phyloP scores from a whole-genome alignment of 92 coral and sea anemone species.

The Meandrina meandrites region DNA sequence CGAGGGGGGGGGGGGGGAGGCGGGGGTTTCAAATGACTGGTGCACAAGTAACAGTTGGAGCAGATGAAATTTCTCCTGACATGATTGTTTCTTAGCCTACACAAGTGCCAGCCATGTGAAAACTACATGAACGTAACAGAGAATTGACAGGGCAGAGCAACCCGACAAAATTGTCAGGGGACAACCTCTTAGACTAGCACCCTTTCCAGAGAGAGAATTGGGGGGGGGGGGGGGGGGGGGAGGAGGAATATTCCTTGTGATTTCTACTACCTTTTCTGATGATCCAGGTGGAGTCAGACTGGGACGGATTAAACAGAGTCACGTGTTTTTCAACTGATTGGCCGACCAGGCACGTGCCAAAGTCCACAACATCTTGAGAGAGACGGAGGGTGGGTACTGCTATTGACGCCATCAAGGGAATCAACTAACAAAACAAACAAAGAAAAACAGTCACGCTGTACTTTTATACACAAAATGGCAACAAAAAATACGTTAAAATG shows the following conservation, averaged over 20 bases:
- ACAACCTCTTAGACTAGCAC: no score
- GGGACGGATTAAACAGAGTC: constrained; percentile 74
- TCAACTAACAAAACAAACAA: constrained; percentile 44
- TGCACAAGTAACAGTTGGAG: not conserved
- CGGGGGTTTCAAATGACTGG: no score
- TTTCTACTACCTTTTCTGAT: constrained; percentile 72
- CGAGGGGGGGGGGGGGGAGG: no score
- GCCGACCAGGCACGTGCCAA: constrained; percentile 94
- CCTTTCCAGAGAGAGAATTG: not conserved
- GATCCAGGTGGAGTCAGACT: constrained; percentile 79
- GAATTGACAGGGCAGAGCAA: no score
- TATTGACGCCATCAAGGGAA: constrained; percentile 83
- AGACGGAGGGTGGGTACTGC: constrained; percentile 88
- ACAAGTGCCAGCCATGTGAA: no score
- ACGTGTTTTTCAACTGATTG: constrained; percentile 80
- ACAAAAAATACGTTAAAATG: not conserved
- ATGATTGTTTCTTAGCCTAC: not conserved
- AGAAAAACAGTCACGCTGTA: not conserved
- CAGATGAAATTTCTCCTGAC: not conserved
- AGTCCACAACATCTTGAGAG: constrained; percentile 79
- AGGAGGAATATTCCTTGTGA: not conserved
- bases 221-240: not conserved
- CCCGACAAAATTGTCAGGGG: no score
- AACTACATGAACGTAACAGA: no score
- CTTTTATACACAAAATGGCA: not conserved